Evolutionary conservation across 2,797 vertebrate genomes (phyloP).

Genomic region (Knipowitschia caucasica): DNA sequence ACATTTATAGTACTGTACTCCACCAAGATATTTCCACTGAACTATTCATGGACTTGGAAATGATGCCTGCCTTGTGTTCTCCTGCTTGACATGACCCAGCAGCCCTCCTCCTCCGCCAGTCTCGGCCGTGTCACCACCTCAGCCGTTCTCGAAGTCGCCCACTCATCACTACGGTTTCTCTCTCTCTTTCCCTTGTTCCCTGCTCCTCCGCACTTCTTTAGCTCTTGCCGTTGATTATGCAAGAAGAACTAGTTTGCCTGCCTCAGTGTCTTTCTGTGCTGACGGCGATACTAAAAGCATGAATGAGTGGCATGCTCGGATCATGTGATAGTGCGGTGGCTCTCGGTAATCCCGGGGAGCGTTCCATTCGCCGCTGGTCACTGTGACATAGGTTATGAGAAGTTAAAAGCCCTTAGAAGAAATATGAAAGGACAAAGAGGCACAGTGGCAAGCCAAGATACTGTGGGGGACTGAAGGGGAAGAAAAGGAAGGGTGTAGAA

Average conservation of each 20-base stretch:
- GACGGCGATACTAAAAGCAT: constrained; percentile 62
- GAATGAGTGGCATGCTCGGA: constrained; percentile 56
- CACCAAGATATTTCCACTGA: neutral
- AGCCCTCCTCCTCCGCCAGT: constrained; percentile 24
- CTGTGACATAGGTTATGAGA: constrained; percentile 38
- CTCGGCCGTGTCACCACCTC: constrained; percentile 15
- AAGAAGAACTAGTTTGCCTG: constrained; percentile 55
- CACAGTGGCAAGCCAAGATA: too few species aligned
- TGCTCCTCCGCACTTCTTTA: neutral
- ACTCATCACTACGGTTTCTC: constrained; percentile 10
- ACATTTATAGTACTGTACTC: neutral
- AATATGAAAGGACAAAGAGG: constrained; percentile 8
- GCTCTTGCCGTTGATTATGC: constrained; percentile 30
- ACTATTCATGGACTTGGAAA: constrained; percentile 10
- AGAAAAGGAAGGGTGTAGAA: too few species aligned
- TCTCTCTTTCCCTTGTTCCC: neutral
- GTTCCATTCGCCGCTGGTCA: constrained; percentile 53
- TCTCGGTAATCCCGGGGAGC: constrained; percentile 53
- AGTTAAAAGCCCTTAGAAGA: constrained; percentile 22
- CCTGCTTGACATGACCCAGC: constrained; percentile 11
- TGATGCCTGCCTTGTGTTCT: constrained; percentile 10
- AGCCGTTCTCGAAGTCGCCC: neutral
- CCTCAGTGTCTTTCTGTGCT: constrained; percentile 36
- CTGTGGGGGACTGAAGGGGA: too few species aligned
- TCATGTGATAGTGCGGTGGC: constrained; percentile 58